A percentile compares a stretch with the other conserved stretches of the same genome.
Conservation (phyloP, 1,140 invertebrate species). For the Drosophila watanabei region DNA sequence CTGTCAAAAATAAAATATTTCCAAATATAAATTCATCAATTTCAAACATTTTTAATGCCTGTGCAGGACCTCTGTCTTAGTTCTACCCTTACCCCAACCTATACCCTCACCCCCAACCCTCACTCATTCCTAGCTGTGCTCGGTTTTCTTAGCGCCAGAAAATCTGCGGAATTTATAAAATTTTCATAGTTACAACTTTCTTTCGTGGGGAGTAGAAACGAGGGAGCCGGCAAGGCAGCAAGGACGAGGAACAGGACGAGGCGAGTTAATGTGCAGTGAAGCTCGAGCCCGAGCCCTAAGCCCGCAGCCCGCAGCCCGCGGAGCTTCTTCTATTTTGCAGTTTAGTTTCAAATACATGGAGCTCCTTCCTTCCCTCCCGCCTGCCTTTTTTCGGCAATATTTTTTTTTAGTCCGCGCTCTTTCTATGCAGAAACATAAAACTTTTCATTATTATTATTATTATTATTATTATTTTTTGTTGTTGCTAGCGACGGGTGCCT, state of each 20-base stretch:
- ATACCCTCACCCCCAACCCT: not conserved
- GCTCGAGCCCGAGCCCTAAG: not conserved
- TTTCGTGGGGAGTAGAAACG: constrained; percentile 22
- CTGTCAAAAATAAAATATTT: too few relatives aligned
- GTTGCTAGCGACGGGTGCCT: constrained; percentile 31
- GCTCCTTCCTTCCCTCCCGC: not conserved
- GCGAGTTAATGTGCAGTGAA: constrained; percentile 69
- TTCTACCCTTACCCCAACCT: not conserved
- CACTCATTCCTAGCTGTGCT: constrained; percentile 20
- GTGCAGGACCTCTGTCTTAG: constrained; percentile 12
- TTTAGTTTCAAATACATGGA: constrained; percentile 80
- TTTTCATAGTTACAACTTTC: constrained; percentile 85
- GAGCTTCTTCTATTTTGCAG: constrained; percentile 70
- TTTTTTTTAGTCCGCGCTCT: constrained; percentile 56
- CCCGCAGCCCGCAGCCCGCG: not conserved
- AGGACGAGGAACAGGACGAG: not conserved
- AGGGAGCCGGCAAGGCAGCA: too few relatives aligned
- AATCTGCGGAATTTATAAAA: constrained; percentile 84
- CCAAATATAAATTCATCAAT: rapidly evolving
- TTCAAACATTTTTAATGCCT: not conserved
- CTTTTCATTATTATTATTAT: constrained; percentile 77
- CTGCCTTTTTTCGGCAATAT: constrained; percentile 54
- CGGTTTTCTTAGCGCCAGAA: constrained; percentile 76
- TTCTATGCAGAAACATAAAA: constrained; percentile 76
- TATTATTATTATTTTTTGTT: constrained; percentile 46